Percentiles rank a stretch among this genome's conserved stretches.
Conservation (phyloP, 2,888 invertebrate genomes). For the Ochropleura leucogaster region DNA sequence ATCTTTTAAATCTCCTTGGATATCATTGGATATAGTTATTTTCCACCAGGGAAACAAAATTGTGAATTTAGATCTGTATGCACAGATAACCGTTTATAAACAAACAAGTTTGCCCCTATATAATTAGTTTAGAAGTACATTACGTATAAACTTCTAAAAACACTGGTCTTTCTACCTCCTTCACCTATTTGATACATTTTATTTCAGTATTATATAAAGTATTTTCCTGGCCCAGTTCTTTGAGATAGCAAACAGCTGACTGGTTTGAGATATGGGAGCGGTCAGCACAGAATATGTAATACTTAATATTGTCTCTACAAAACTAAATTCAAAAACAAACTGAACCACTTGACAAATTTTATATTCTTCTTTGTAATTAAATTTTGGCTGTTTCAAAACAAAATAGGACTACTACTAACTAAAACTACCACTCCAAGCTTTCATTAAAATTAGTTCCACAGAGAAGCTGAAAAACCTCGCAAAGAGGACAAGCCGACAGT, state of each 20-base stretch:
- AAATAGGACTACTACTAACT: neutral
- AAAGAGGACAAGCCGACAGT: slow-evolving; percentile 12
- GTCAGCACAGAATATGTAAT: slow-evolving; percentile 18
- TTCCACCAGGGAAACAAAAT: neutral
- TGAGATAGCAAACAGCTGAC: slow-evolving; percentile 19
- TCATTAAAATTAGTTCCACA: slow-evolving; percentile 41
- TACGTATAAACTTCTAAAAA: neutral
- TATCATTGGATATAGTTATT: neutral
- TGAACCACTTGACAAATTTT: neutral
- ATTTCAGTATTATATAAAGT: slow-evolving; percentile 7
- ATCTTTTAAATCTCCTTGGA: too few species aligned
- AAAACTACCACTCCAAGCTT: slow-evolving; percentile 22
- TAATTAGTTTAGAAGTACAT: neutral
- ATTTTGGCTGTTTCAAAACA: neutral
- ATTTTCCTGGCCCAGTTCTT: slow-evolving; percentile 1
- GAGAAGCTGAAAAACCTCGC: slow-evolving; percentile 12
- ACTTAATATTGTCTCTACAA: neutral
- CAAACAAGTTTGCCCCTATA: neutral
- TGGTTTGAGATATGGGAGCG: neutral
- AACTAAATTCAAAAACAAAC: neutral
- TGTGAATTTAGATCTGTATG: neutral
- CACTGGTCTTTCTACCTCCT: neutral
- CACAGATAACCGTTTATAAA: neutral
- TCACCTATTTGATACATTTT: neutral
- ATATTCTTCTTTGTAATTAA: neutral